Evolutionary conservation across 2,888 invertebrate genomes (phyloP).

Genomic region (Drosophila prostipennis): DNA sequence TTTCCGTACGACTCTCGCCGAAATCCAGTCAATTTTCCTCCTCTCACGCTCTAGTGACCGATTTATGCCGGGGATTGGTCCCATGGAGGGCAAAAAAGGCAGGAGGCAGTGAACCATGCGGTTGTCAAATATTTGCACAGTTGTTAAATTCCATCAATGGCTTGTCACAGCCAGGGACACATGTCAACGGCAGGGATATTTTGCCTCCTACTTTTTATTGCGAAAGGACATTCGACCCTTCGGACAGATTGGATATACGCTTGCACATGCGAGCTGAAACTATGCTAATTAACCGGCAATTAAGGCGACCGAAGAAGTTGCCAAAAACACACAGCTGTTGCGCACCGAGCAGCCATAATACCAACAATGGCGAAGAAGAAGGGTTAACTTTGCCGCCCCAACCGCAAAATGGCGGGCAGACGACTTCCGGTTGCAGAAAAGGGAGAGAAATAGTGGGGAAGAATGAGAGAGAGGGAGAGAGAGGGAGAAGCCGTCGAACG

Average conservation of each 20-base stretch:
- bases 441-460: constrained; percentile 6
- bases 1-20: not conserved
- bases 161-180: constrained; percentile 45
- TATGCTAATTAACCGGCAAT: constrained; percentile 75
- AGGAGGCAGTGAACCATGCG: constrained; percentile 44
- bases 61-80: constrained; percentile 40
- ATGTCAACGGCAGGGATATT: constrained; percentile 25
- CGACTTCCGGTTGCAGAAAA: constrained; percentile 55
- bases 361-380: constrained; percentile 17
- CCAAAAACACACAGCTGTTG: constrained; percentile 63
- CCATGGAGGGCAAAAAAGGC: not conserved
- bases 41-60: constrained; percentile 68
- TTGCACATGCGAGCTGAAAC: constrained; percentile 51
- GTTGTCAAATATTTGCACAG: constrained; percentile 71
- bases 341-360: constrained; percentile 37
- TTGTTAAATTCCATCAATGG: constrained; percentile 72
- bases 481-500: constrained; percentile 41
- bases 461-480: no score
- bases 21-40: constrained; percentile 73
- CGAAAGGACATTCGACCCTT: constrained; percentile 1
- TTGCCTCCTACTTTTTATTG: constrained; percentile 22
- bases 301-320: constrained; percentile 57
- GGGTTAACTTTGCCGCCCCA: constrained; percentile 49
- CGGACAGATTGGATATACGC: not conserved
- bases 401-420: constrained; percentile 51